Evolutionary conservation across 2,888 invertebrate genomes (phyloP).

Genomic region (Tenthredo scrophulariae): DNA sequence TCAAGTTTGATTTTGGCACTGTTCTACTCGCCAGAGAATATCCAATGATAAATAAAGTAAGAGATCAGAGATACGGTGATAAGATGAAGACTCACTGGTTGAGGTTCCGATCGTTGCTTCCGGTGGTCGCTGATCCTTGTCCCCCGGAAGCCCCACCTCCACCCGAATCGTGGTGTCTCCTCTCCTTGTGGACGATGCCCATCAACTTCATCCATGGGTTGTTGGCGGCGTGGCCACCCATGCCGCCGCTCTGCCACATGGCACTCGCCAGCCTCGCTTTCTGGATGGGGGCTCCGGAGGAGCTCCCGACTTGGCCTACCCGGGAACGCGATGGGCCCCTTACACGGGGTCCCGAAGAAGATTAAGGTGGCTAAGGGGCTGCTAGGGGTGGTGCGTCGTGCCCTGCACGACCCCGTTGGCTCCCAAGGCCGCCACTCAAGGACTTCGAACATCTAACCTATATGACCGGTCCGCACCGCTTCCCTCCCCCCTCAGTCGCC

Average conservation of each 20-base stretch:
- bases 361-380: slow-evolving; percentile 52
- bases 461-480: slow-evolving; percentile 63
- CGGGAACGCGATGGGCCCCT: slow-evolving; percentile 59
- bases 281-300: slow-evolving; percentile 70
- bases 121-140: slow-evolving; percentile 77
- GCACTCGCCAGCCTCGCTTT: slow-evolving; percentile 77
- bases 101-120: slow-evolving; percentile 83
- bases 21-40: not conserved
- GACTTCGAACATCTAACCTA: slow-evolving; percentile 76
- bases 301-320: slow-evolving; percentile 60
- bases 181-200: slow-evolving; percentile 90
- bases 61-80: not conserved
- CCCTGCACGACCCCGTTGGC: slow-evolving; percentile 76
- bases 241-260: slow-evolving; percentile 89
- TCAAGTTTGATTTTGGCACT: not conserved
- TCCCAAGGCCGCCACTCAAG: slow-evolving; percentile 74
- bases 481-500: slow-evolving; percentile 38
- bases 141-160: slow-evolving; percentile 77
- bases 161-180: slow-evolving; percentile 84
- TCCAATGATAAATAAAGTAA: not conserved
- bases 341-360: slow-evolving; percentile 59
- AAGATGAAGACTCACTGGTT: slow-evolving; percentile 83
- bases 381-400: slow-evolving; percentile 72
- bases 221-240: slow-evolving; percentile 87
- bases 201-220: slow-evolving; percentile 92